Conservation (phyloP, 2,888 invertebrate species). For the Caenorhabditis uteleia region DNA sequence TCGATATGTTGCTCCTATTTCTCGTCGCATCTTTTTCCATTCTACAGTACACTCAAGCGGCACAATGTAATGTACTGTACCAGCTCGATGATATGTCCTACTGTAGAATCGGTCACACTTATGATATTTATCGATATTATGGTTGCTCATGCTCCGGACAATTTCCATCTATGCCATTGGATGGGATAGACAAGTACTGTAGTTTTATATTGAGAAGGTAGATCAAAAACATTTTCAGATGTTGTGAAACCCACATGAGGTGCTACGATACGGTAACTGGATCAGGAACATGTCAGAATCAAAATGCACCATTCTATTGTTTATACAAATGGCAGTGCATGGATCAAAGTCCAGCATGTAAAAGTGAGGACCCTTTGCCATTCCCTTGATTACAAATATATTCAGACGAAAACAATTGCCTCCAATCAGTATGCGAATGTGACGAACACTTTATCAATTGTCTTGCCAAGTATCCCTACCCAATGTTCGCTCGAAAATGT, state of each 20-base stretch:
- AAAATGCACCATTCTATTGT: constrained; percentile 31
- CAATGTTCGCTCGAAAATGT: constrained; percentile 12
- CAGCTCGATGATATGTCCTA: constrained; percentile 38
- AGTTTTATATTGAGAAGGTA: not conserved
- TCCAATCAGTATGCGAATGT: constrained; percentile 25
- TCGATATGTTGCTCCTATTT: constrained; percentile 1
- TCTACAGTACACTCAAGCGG: not conserved
- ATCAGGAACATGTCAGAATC: constrained; percentile 18
- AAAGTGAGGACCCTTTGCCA: constrained; percentile 7
- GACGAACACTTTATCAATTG: constrained; percentile 33
- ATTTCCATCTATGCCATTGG: constrained; percentile 17
- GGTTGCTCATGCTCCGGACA: constrained; percentile 28
- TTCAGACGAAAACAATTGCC: constrained; percentile 30
- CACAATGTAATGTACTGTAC: constrained; percentile 22
- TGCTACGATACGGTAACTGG: constrained; percentile 12
- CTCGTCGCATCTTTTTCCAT: not conserved
- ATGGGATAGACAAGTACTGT: constrained; percentile 34
- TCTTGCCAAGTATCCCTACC: constrained; percentile 29
- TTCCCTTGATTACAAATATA: not conserved
- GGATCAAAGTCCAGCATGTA: constrained; percentile 2
- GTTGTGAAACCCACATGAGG: constrained; percentile 16
- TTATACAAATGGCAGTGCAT: constrained; percentile 33
- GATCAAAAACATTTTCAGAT: constrained; percentile 11
- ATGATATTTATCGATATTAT: constrained; percentile 20
- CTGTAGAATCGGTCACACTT: constrained; percentile 20